These are phyloP conservation scores for Mastigias papua DNA, from an alignment of 30 jellyfish, hydroid and myxozoan genomes.

Conservation along the genomic window DNA sequence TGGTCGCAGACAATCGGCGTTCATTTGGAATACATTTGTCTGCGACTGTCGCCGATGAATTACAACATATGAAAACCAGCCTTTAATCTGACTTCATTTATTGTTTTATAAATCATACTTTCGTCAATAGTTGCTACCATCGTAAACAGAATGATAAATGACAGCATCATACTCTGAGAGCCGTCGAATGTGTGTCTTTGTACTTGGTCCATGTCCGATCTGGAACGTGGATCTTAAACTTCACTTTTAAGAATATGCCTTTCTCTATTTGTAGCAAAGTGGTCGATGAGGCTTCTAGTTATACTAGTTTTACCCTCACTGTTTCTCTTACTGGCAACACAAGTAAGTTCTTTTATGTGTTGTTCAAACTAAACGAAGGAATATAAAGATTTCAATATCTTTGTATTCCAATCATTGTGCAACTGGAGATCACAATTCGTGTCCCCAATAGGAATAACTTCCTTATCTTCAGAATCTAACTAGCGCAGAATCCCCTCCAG, in stretches of 20 bases:
- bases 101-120: too few species aligned
- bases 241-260: constrained; percentile 24
- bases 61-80: too few species aligned
- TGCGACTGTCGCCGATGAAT: too few species aligned
- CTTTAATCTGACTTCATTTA: too few species aligned
- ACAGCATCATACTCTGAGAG: too few species aligned
- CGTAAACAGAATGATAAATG: not conserved
- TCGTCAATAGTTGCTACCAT: constrained; percentile 22
- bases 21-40: too few species aligned
- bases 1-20: too few species aligned
- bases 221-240: too few species aligned
- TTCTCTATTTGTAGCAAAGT: constrained; percentile 43
- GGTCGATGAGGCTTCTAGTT: constrained; percentile 22
- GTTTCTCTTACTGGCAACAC: constrained; percentile 28
- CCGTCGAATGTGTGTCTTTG: too few species aligned
- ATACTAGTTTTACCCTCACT: constrained; percentile 2
- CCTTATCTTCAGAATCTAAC: constrained; percentile 49
- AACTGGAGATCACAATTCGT: constrained; percentile 16
- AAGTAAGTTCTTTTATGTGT: constrained; percentile 10
- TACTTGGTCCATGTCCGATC: too few species aligned
- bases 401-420: constrained; percentile 39
- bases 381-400: constrained; percentile 17
- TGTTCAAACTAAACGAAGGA: constrained; percentile 20
- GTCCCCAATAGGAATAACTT: constrained; percentile 23
- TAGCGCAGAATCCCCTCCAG: constrained; percentile 28